Evolutionary conservation across 2,113 vertebrate species (phyloP), one percentile per base, ranked within the genome.

Genomic region (Gymnarchus niloticus): DNA sequence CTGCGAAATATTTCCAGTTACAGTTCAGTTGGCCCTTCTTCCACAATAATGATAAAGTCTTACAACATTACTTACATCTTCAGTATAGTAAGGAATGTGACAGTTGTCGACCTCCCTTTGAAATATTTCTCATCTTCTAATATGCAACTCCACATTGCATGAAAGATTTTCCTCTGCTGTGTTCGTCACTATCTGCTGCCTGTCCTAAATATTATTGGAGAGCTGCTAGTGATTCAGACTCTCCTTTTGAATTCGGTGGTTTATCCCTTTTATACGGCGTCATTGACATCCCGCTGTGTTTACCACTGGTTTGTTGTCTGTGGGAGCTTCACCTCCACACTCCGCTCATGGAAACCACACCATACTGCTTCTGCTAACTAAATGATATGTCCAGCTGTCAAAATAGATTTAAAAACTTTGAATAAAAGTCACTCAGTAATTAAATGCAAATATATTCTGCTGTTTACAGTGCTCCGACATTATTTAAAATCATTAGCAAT

Each of bases 381-480:
- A 69, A 37, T 69, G 37, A 17, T 69, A 69, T 69, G 28, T 69
- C 61, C 33, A 73, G 65, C 65, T 73, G 65, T 73, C 65, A 73
- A 73, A 73, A 73, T 73, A 41, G 6, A 37, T 73, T 73, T 73
- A 6, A 0, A 41, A 73, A 73, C 33, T 73, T 73, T 73, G 33
- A 41, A 28, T 73, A 14, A n/a, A n/a, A 33, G 61, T 41, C 65
- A 73, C 65, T 41, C 33, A 41, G 65, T 41, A 73, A 73, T 73
- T 73, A 73, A 73, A 73, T 73, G 65, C 19, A 73, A 73, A 73
- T 73, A 33, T 73, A 73, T 73, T 37, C 65, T 37, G 33, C 65
- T 33, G 41, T 41, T 73, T 37, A 73, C 3, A 73, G 19, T 73
- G 65, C 41, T 28, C 65, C 65, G 28, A 41, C 65, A 73, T 28